These are phyloP conservation scores for Bungarus multicinctus DNA, from an alignment of 2,113 vertebrate species.

Conservation along the genomic window DNA sequence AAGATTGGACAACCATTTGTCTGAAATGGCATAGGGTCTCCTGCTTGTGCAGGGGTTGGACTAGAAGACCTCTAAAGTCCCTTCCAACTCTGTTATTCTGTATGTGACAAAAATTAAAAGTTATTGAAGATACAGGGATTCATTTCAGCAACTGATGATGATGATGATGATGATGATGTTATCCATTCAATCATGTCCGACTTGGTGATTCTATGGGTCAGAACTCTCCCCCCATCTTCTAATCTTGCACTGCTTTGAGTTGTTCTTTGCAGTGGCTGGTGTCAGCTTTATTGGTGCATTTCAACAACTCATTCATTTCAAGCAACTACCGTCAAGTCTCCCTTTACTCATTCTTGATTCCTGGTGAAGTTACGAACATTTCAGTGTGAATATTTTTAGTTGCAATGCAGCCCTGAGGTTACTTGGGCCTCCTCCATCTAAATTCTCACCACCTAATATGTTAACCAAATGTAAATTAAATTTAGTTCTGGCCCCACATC, in stretches of 20 bases:
- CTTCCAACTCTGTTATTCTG: background rate
- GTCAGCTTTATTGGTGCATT: too few relatives aligned
- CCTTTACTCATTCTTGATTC: background rate
- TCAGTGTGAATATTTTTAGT: background rate
- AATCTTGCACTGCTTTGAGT: too few relatives aligned
- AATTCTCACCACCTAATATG: background rate
- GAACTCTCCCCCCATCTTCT: too few relatives aligned
- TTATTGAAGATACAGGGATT: background rate
- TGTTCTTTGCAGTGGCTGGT: too few relatives aligned
- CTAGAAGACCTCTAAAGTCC: background rate
- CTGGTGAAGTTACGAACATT: background rate
- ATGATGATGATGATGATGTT: too few relatives aligned
- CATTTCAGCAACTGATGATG: background rate
- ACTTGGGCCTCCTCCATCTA: background rate
- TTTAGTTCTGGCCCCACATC: background rate
- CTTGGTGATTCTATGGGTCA: too few relatives aligned
- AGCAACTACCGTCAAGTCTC: background rate
- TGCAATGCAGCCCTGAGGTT: background rate
- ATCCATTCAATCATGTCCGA: too few relatives aligned
- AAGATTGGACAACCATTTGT: background rate
- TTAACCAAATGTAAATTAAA: background rate
- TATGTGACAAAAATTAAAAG: background rate
- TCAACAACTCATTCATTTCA: background rate
- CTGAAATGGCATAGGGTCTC: background rate
- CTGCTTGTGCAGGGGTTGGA: background rate